Base-by-base conservation (phyloP, 2,888 invertebrate species). In the Urechis unicinctus region DNA sequence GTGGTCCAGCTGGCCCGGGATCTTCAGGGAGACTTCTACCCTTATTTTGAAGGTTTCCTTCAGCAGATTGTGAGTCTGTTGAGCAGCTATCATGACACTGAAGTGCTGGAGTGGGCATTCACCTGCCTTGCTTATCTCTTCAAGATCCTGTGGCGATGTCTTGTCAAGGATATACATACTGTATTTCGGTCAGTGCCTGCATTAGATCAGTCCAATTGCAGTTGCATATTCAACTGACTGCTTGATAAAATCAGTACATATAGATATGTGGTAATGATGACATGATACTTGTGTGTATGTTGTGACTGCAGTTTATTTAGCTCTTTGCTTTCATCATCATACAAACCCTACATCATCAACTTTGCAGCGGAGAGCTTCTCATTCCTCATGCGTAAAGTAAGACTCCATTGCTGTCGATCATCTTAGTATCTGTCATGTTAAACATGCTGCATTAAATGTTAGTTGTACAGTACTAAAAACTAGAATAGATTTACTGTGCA, bases 341-440 rank as follows among this genome's bases (percentile, higher is more conserved):
- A 86, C 68, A 89, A 90, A 26, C 84, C 85, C 60, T 91, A 93
- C 72, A 86, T 96, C 25, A 87, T 89, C 65, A 88, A 88, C 70
- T 97, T 96, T 83, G 93, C 95, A 3, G 91, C 93, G 0, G 94
- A 96, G 79, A 90, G 93, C 78, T 95, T 96, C 82, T 89, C 95
- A 0, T 96, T 92, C 81, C 87, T 97, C 1, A 88, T 92, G 2
- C 82, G 95, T 62, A 80, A 80, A 71, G 75, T 79, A 49, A 60
- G 58, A 25, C n/a, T 50, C 5, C 22, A 52, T 22, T 21, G 25
- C 28, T 22, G 2, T 47, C 41, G 25, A 42, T 25, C 24, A 56
- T 52, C 22, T 3, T 1, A 28, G 29, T 55, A 25, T 49, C 13
- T n/a, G 5, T 52, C 13, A 48, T n/a, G n/a, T n/a, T n/a, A n/a